A percentile compares a stretch with the other conserved stretches of the same genome.
Conservation (phyloP, 2,113 vertebrate genomes). For the Microtus richardsoni region DNA sequence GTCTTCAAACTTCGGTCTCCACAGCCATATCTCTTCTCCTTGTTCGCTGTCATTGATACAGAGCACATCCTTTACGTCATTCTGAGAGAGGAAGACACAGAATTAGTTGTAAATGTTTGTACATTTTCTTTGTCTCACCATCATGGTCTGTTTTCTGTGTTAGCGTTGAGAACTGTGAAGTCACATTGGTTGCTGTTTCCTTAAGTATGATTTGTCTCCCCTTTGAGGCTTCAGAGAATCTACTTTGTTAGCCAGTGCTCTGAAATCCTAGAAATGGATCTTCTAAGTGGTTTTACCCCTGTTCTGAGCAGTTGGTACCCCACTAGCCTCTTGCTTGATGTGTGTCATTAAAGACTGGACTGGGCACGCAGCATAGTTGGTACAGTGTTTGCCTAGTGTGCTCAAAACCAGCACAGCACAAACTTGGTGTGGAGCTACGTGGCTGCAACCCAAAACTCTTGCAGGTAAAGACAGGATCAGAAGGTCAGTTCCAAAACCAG, state of each 20-base stretch:
- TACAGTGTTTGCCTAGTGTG: neutral
- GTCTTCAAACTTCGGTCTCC: neutral
- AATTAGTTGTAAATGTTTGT: neutral
- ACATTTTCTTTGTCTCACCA: neutral
- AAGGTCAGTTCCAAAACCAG: neutral
- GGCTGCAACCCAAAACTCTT: neutral
- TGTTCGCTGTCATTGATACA: neutral
- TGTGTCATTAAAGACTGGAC: neutral
- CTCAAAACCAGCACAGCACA: neutral
- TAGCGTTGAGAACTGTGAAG: neutral
- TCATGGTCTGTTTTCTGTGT: neutral
- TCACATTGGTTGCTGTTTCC: neutral
- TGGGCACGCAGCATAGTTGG: neutral
- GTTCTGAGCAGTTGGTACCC: neutral
- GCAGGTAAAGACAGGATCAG: neutral
- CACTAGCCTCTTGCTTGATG: neutral
- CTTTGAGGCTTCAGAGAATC: neutral
- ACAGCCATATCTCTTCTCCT: neutral
- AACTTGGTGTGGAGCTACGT: neutral
- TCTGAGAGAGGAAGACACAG: neutral
- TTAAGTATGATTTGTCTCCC: neutral
- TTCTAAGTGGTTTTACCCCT: neutral
- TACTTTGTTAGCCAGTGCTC: neutral
- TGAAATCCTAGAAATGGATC: neutral
- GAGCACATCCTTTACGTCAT: neutral